Percentiles rank a stretch among this genome's conserved stretches.
phyloP scores from a whole-genome alignment of 2,888 invertebrate genomes.

The Eledone cirrhosa region DNA sequence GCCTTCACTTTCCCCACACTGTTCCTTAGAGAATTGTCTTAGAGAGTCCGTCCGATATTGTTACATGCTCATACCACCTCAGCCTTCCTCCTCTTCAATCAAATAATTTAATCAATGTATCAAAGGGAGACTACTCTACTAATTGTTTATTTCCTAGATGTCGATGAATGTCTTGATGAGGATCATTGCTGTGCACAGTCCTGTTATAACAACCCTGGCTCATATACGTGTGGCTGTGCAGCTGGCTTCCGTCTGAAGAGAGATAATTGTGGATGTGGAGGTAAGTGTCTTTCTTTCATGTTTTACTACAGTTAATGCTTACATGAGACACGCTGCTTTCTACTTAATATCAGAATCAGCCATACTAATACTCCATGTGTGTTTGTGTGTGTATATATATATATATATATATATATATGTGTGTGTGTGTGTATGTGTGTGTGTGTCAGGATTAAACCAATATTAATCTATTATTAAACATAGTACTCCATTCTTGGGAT shows the following conservation, averaged over 20 bases:
- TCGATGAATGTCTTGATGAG: slow-evolving; percentile 70
- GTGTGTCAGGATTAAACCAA: background rate
- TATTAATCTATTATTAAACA: background rate
- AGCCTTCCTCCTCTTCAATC: too few species aligned
- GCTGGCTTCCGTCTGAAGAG: slow-evolving; percentile 56
- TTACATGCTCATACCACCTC: too few species aligned
- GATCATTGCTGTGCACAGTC: slow-evolving; percentile 75
- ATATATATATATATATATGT: background rate
- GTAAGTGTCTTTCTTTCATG: slow-evolving; percentile 38
- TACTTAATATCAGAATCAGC: background rate
- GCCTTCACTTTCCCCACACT: too few species aligned
- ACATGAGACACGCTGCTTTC: too few species aligned
- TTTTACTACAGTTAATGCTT: background rate
- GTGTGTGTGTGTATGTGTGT: background rate
- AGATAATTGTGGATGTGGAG: slow-evolving; percentile 59
- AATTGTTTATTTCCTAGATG: slow-evolving; percentile 47
- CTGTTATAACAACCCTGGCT: slow-evolving; percentile 71
- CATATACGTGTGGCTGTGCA: slow-evolving; percentile 61
- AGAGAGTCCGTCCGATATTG: too few species aligned
- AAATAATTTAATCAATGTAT: too few species aligned
- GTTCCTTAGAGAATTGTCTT: too few species aligned
- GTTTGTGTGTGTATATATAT: background rate
- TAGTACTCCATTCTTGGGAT: too few species aligned
- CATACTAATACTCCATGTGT: background rate
- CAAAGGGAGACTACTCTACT: too few species aligned